Evolutionary conservation across 2,888 invertebrate genomes (phyloP), one percentile per base, ranked within the genome.

Genomic region (Melanotus villosus): DNA sequence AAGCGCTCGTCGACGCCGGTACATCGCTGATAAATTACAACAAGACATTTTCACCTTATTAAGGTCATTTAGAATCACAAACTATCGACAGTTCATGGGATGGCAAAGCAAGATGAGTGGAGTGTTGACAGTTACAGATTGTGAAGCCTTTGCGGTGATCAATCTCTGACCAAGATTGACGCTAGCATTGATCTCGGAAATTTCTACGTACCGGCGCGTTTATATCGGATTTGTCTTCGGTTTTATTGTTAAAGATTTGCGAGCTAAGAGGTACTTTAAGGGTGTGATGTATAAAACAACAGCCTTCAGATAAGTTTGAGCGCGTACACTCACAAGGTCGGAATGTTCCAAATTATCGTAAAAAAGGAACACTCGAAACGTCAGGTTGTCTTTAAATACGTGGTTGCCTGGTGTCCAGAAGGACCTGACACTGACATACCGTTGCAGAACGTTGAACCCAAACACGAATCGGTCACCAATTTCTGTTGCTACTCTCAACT

Each of bases 41-140:
- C 59, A 30, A 26, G 59, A 30, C 59, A 45, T 59, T 59, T 45
- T 59, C 59, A 59, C 59, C 59, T 65, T 65, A 65, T 65, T 65
- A 41, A 57, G 43, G 57, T 45, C 56, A 34, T 65, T 64, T 65
- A 56, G 56, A 65, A 56, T 45, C 56, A 65, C 65, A 65, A 65
- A 65, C 56, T 43, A 65, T 65, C 43, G 65, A 32, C 54, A 64
- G 57, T 58, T 19, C 45, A 63, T 47, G 47, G 59, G 66, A 56
- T 50, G 32, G 67, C 34, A 58, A 47, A 66, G 67, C 59, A 66
- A 56, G 63, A 54, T 62, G 69, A 67, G 68, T 52, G 32, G 64
- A 67, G 67, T 67, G 73, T 67, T 59, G 73, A 71, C 73, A 73
- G 65, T 73, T 71, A 73, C 73, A 71, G 65, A 73, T 73, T 63